A percentile compares a stretch with the other conserved stretches of the same genome.
These are phyloP conservation scores for Champsocephalus esox DNA, from an alignment of 2,797 vertebrate species.

Conservation along the genomic window DNA sequence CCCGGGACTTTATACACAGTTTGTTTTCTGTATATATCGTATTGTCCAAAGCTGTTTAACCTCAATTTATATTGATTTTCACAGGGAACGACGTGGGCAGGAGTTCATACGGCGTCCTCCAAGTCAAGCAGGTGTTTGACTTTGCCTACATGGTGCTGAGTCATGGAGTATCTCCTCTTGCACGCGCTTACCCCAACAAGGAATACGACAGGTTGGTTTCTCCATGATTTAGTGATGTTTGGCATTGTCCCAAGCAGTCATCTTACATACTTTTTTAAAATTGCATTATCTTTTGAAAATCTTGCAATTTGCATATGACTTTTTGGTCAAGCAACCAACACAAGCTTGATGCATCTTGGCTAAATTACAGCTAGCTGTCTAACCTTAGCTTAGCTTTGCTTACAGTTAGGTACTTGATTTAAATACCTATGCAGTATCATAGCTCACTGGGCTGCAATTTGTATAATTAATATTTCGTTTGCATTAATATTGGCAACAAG, in stretches of 20 bases:
- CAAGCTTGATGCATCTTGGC: background rate
- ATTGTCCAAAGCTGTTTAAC: background rate
- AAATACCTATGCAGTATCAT: no score
- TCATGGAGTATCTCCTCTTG: conserved; percentile 93
- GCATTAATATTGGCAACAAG: no score
- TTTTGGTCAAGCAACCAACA: background rate
- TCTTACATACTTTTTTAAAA: background rate
- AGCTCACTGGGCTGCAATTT: no score
- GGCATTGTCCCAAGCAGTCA: background rate
- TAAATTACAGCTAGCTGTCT: background rate
- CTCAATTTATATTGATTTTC: conserved; percentile 6
- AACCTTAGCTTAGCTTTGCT: background rate
- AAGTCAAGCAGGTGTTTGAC: conserved; percentile 98
- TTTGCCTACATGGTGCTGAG: conserved; percentile 97
- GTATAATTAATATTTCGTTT: no score
- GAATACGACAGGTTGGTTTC: conserved; percentile 92
- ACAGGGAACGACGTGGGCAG: conserved; percentile 96
- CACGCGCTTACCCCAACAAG: conserved; percentile 94
- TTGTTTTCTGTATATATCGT: background rate
- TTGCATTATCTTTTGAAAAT: background rate
- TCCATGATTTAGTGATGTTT: background rate
- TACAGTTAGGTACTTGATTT: background rate
- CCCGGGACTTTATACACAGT: background rate
- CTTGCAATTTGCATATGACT: background rate
- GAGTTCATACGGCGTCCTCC: conserved; percentile 96